These are phyloP conservation scores for Caenorhabditis inopinata DNA, from an alignment of 1,140 invertebrate species.

Conservation along the genomic window DNA sequence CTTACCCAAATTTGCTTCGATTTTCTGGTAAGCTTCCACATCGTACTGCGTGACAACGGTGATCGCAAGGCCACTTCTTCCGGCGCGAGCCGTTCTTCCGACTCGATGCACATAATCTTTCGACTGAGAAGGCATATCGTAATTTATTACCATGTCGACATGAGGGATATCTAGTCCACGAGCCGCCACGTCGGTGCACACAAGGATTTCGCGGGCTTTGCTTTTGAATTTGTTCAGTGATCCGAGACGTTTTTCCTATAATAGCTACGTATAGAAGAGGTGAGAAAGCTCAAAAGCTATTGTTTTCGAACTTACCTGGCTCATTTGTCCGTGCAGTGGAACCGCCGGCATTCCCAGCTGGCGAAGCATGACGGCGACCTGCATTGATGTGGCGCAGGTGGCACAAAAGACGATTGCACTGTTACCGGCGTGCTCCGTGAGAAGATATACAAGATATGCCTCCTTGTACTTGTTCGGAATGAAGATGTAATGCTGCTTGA, in stretches of 20 bases:
- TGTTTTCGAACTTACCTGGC: slow-evolving; percentile 66
- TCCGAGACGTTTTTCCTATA: slow-evolving; percentile 84
- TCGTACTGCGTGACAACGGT: slow-evolving; percentile 82
- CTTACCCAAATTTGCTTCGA: slow-evolving; percentile 83
- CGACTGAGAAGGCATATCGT: slow-evolving; percentile 87
- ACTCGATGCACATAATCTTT: slow-evolving; percentile 96
- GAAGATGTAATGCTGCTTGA: slow-evolving; percentile 92
- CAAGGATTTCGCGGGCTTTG: slow-evolving; percentile 81
- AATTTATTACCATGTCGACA: slow-evolving; percentile 95
- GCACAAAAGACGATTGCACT: slow-evolving; percentile 95
- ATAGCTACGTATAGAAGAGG: slow-evolving; percentile 51
- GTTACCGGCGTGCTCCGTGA: slow-evolving; percentile 93
- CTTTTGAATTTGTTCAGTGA: slow-evolving; percentile 89
- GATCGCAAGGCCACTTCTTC: slow-evolving; percentile 76
- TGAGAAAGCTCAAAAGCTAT: slow-evolving; percentile 44
- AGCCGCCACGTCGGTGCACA: slow-evolving; percentile 96
- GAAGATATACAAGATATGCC: slow-evolving; percentile 89
- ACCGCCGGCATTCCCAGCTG: slow-evolving; percentile 83
- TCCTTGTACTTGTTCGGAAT: slow-evolving; percentile 95
- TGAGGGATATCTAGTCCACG: slow-evolving; percentile 95
- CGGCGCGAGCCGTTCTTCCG: slow-evolving; percentile 91
- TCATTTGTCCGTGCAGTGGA: slow-evolving; percentile 95
- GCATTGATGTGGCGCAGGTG: slow-evolving; percentile 87
- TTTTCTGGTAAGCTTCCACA: slow-evolving; percentile 92
- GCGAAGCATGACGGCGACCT: slow-evolving; percentile 82